Evolutionary conservation across 2,888 invertebrate species (phyloP).

Genomic region (Gerris lacustris): DNA sequence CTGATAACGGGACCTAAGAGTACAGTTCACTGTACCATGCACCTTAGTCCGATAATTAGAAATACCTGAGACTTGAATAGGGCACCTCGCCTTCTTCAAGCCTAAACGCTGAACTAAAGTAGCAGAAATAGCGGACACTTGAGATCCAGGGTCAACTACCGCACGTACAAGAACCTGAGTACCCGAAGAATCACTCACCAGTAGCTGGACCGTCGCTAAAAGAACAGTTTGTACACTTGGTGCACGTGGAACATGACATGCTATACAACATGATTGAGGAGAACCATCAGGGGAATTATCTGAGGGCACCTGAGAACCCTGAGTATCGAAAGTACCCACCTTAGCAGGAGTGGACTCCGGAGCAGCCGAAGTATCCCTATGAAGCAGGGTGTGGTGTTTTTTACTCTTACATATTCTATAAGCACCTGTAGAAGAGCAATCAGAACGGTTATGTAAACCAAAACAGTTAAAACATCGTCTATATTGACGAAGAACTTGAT

Average conservation of each 20-base stretch:
- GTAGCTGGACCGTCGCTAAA: constrained; percentile 17
- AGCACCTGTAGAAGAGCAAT: constrained; percentile 4
- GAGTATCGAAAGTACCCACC: not conserved
- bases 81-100: not conserved
- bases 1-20: constrained; percentile 3
- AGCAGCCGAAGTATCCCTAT: not conserved
- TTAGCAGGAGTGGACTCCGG: not conserved
- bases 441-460: too few species aligned
- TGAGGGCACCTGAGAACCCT: too few species aligned
- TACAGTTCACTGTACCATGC: constrained; percentile 9
- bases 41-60: constrained; percentile 11
- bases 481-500: too few species aligned
- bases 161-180: constrained; percentile 8
- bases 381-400: not conserved
- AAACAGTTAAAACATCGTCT: too few species aligned
- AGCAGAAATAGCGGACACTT: constrained; percentile 15
- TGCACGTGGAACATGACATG: not conserved
- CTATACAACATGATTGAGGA: too few species aligned
- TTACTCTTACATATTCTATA: constrained; percentile 8
- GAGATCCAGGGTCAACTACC: constrained; percentile 17
- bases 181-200: constrained; percentile 15
- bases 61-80: constrained; percentile 15
- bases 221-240: constrained; percentile 11
- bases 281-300: too few species aligned
- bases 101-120: constrained; percentile 13